Base-by-base conservation (phyloP, 2,113 vertebrate genomes). In the Progne subis region DNA sequence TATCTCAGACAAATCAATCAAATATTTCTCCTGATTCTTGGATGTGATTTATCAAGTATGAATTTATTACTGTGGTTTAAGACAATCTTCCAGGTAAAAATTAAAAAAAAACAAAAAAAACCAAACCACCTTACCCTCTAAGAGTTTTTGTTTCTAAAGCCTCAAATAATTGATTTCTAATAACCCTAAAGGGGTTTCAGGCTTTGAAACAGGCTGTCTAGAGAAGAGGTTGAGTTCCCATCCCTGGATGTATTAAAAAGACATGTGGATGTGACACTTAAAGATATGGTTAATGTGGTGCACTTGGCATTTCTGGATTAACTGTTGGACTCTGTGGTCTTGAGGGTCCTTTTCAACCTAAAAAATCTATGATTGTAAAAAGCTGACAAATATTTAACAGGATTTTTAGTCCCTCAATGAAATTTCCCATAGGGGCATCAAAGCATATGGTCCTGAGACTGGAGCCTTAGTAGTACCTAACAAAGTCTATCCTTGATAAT, bases 241-340 rank as follows among this genome's bases (percentile, higher is more conserved):
- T 50, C 5, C 18, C 18, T 47, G n/a, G 14, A 21, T 6, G 8
- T 60, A 23, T 53, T 67, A 59, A n/a, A 57, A 72, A 31, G n/a
- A 17, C 0, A n/a, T n/a, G 0, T 79, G 14, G 44, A 53, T 28
- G 12, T 60, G 21, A 34, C 9, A 47, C 12, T 31, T 34, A 20
- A 4, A 12, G 24, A 7, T 39, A 11, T 28, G 18, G 2, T 34
- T 47, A n/a, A 59, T 34, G 3, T 3, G 2, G 26, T 20, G 18
- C 10, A 32, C 7, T 31, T 67, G 75, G 8, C 7, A 60, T 8
- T 32, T 68, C 29, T 41, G 14, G 12, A 59, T 55, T 55, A 32
- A 26, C 11, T 23, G 15, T 20, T 60, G 8, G 20, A 60, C 25
- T 43, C 31, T 14, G 10, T 41, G 6, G 20, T 74, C 15, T 60